Conservation (phyloP, 2,797 vertebrate genomes). For the Aplochiton taeniatus region DNA sequence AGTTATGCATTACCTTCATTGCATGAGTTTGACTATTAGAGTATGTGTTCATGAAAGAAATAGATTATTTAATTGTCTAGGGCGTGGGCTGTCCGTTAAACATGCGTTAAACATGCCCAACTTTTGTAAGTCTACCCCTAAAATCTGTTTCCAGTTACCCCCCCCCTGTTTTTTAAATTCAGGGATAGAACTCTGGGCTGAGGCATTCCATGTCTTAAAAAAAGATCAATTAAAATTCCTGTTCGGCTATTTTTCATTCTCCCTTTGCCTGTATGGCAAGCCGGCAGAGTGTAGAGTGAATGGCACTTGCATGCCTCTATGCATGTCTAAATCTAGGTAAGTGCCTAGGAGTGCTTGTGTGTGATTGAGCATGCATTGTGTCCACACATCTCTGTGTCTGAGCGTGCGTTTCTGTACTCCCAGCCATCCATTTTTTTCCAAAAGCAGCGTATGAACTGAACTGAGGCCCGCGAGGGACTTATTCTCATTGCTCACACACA, state of each 20-base stretch:
- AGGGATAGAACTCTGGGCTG: constrained; percentile 56
- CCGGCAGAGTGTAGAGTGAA: constrained; percentile 8
- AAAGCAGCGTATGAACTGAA: background rate
- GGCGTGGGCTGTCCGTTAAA: constrained; percentile 67
- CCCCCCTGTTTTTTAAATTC: constrained; percentile 34
- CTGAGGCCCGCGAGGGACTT: too few relatives aligned
- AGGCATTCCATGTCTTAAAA: constrained; percentile 30
- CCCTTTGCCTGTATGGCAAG: background rate
- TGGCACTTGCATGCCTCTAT: background rate
- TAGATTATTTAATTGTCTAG: constrained; percentile 47
- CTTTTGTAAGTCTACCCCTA: constrained; percentile 54
- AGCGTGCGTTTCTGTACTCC: background rate
- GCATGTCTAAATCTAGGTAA: too few relatives aligned
- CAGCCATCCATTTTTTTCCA: background rate
- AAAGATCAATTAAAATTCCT: constrained; percentile 72
- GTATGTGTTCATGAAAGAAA: too few relatives aligned
- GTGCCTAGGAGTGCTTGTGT: too few relatives aligned
- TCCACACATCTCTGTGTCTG: too few relatives aligned
- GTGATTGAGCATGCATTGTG: too few relatives aligned
- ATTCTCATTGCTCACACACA: too few relatives aligned
- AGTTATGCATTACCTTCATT: too few relatives aligned
- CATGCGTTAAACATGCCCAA: constrained; percentile 61
- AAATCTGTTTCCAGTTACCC: constrained; percentile 78
- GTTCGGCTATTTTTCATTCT: constrained; percentile 51
- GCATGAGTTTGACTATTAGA: constrained; percentile 25